These are phyloP conservation scores for Harpalus rufipes DNA, from an alignment of 2,888 invertebrate species.

Conservation along the genomic window DNA sequence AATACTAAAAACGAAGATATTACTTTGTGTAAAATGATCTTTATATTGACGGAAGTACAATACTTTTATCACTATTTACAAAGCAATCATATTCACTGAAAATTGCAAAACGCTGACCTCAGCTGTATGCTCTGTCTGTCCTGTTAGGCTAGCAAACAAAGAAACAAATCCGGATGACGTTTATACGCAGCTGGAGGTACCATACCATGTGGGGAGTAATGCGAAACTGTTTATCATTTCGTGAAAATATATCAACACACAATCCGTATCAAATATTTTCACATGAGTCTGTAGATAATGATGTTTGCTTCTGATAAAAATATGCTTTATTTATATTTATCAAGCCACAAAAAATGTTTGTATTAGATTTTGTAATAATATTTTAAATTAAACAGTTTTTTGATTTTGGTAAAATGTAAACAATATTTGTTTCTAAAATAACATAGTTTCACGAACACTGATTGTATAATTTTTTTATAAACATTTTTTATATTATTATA, in stretches of 20 bases:
- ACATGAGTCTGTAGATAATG: constrained; percentile 2
- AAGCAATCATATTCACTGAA: not conserved
- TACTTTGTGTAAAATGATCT: not conserved
- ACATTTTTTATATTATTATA: too few species aligned
- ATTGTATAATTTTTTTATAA: too few species aligned
- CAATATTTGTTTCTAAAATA: too few species aligned
- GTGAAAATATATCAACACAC: constrained; percentile 15
- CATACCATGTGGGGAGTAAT: not conserved
- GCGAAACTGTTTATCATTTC: constrained; percentile 34
- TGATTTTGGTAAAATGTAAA: too few species aligned
- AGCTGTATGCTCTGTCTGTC: not conserved
- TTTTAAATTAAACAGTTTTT: not conserved
- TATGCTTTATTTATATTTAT: not conserved
- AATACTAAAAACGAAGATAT: not conserved
- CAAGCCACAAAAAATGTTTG: not conserved
- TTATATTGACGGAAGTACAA: not conserved
- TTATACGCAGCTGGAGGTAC: not conserved
- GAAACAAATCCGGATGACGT: constrained; percentile 11
- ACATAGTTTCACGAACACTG: too few species aligned
- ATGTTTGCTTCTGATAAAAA: not conserved
- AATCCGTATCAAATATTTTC: constrained; percentile 24
- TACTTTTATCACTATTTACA: constrained; percentile 21
- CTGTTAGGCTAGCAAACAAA: constrained; percentile 12
- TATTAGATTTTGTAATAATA: not conserved
- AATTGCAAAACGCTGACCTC: constrained; percentile 42